Evolutionary conservation across 2,888 invertebrate species (phyloP), one percentile per base, ranked within the genome.

Genomic region (Agrilus biguttatus): DNA sequence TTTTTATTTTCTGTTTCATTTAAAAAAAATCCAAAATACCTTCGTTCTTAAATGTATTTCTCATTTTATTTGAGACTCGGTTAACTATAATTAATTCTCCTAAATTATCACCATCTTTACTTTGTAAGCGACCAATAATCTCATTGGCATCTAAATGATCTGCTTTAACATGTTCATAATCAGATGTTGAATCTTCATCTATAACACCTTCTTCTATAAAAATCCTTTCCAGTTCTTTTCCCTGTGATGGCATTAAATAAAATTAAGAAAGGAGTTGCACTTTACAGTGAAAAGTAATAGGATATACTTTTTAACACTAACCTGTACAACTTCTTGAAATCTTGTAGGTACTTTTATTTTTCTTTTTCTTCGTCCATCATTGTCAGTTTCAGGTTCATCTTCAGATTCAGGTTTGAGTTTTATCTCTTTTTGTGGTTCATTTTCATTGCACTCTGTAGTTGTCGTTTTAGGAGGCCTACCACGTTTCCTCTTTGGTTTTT

Each of bases 191-290:
- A 36, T 71, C 72, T 32, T 72, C 76, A 43, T 80, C 81, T 21
- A 75, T 76, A 10, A 83, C 74, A 1, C 82, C 83, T 62, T 81
- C 80, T 55, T 82, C 78, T 53, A 74, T 73, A 51, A 83, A 78
- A 50, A 83, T 79, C 49, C 78, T 71, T 53, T 83, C 83, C 40
- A 84, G 64, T 62, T 84, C 84, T 60, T 80, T 80, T 5, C 83
- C 84, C 73, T 82, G 46, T 36, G 55, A 51, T 40, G 28, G 5
- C 10, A 28, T 28, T 37, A 23, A 43, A 37, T 23, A 13, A 33
- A 33, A 32, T 21, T 3, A 19, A 3, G 4, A 19, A 3, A 8
- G 8, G 6, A 8, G 4, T 28, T 28, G 10, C 28, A 28, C 8
- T 10, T 28, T 10, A 21, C 7, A 5, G 2, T 21, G 4, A 21